These are phyloP conservation scores for Gobio gobio DNA, from an alignment of 2,113 vertebrate species.

Conservation along the genomic window DNA sequence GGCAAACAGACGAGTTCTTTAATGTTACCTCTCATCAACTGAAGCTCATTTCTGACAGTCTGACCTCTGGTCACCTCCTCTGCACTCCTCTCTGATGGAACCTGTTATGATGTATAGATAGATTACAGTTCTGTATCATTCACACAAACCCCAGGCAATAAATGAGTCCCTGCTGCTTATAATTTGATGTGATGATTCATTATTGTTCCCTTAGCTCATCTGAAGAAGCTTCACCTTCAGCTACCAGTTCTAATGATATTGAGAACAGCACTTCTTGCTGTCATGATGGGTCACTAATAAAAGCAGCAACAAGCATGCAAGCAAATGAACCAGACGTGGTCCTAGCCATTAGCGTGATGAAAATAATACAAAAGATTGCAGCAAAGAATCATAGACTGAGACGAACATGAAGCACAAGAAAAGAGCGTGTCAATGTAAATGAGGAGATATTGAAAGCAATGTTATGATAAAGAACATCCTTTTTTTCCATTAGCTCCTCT, in stretches of 20 bases:
- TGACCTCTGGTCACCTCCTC: not conserved
- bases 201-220: not conserved
- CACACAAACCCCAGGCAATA: not conserved
- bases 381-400: not conserved
- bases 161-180: constrained; percentile 7
- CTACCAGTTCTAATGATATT: not conserved
- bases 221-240: not conserved
- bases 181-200: constrained; percentile 13
- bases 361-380: not conserved
- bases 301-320: not conserved
- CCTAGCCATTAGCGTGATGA: not conserved
- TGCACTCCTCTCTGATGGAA: not conserved
- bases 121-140: not conserved
- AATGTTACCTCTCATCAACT: not conserved
- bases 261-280: not conserved
- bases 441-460: not conserved
- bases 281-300: not conserved
- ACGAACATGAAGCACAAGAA: not conserved
- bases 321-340: constrained; percentile 6
- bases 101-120: not conserved
- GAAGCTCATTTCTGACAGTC: not conserved
- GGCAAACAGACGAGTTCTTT: not conserved
- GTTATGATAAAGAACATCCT: not conserved
- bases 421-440: not conserved
- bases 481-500: not conserved